Conservation (phyloP, 1,140 invertebrate genomes). For the Platorchestia sp. region DNA sequence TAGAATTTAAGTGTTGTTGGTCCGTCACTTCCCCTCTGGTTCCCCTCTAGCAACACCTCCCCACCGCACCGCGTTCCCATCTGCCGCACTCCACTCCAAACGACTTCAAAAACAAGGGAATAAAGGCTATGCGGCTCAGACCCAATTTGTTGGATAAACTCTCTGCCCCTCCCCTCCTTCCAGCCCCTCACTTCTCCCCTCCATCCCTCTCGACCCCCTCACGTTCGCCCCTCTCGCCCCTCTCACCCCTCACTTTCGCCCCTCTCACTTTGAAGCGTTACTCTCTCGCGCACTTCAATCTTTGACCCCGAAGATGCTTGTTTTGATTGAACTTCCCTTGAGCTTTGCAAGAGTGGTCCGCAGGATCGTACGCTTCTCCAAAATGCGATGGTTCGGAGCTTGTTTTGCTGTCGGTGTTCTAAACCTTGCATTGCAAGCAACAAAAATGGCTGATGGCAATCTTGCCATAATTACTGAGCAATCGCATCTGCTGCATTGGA, state of each 20-base stretch:
- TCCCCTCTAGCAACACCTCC: neutral
- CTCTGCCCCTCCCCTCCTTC: neutral
- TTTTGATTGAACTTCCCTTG: conserved; percentile 13
- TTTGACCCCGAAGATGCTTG: neutral
- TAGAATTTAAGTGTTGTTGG: neutral
- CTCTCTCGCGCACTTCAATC: neutral
- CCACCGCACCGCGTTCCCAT: neutral
- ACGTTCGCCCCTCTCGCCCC: neutral
- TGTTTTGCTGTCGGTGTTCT: neutral
- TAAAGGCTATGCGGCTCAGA: conserved; percentile 47
- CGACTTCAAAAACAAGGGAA: conserved; percentile 51
- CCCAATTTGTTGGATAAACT: conserved; percentile 54
- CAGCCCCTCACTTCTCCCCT: conserved; percentile 25
- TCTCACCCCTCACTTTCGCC: conserved; percentile 4
- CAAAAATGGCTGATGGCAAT: neutral
- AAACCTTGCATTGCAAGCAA: neutral
- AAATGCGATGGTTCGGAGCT: neutral
- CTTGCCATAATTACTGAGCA: neutral
- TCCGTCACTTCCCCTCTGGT: neutral
- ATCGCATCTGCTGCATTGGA: neutral
- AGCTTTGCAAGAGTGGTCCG: neutral
- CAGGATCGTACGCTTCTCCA: neutral
- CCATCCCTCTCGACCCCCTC: conserved; percentile 45
- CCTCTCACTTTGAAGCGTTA: neutral
- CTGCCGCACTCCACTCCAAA: conserved; percentile 42